phyloP scores from a whole-genome alignment of 2,888 invertebrate species.

The Tridacna crocea region DNA sequence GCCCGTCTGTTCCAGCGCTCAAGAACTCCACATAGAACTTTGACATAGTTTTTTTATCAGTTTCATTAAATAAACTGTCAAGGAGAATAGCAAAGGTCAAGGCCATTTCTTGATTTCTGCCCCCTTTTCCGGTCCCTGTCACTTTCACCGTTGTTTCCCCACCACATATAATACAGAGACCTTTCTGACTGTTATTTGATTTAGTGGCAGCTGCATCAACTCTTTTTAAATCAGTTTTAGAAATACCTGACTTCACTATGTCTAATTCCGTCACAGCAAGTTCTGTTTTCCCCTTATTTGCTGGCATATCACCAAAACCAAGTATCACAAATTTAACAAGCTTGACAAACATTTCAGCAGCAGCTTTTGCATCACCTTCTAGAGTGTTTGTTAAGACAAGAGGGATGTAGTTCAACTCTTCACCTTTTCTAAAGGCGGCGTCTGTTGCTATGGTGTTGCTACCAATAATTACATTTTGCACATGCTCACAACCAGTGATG shows the following conservation, averaged over 20 bases:
- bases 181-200: conserved; percentile 67
- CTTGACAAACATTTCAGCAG: conserved; percentile 74
- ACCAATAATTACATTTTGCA: conserved; percentile 90
- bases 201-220: conserved; percentile 63
- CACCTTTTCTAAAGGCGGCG: conserved; percentile 87
- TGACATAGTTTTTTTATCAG: conserved; percentile 18
- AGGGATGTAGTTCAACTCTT: conserved; percentile 87
- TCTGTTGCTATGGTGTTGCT: conserved; percentile 89
- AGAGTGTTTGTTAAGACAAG: conserved; percentile 89
- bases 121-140: conserved; percentile 91
- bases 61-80: conserved; percentile 12
- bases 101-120: conserved; percentile 97
- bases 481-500: conserved; percentile 76
- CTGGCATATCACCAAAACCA: conserved; percentile 54
- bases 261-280: conserved; percentile 73
- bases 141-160: conserved; percentile 97
- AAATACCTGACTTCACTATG: conserved; percentile 70
- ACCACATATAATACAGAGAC: conserved; percentile 89
- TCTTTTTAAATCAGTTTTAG: conserved; percentile 73
- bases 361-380: conserved; percentile 88
- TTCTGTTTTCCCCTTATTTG: conserved; percentile 48
- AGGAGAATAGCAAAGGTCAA: conserved; percentile 88
- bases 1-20: conserved; percentile 97
- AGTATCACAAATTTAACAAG: conserved; percentile 75
- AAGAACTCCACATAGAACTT: conserved; percentile 87